phyloP scores from a whole-genome alignment of 92 coral and sea anemone genomes.

The Virgularia gustaviana region DNA sequence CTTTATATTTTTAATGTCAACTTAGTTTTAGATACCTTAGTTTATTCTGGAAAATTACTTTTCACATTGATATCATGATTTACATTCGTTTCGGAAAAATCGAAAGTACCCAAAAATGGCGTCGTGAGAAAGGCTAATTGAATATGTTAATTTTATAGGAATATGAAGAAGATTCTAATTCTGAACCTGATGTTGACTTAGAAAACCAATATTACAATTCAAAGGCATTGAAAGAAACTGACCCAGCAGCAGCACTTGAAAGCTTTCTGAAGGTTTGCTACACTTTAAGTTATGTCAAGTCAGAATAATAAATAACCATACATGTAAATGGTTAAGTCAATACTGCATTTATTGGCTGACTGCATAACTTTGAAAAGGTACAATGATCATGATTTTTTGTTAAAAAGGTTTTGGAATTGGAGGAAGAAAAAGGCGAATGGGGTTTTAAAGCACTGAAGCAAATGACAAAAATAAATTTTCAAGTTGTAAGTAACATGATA shows the following conservation, averaged over 20 bases:
- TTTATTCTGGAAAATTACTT: no score
- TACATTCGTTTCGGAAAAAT: no score
- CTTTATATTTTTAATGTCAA: no score
- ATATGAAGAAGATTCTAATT: constrained; percentile 93
- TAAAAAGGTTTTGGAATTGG: constrained; percentile 76
- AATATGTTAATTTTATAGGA: constrained; percentile 40
- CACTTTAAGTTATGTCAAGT: no score
- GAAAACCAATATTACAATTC: constrained; percentile 98
- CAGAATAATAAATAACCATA: neutral
- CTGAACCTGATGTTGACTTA: constrained; percentile 97
- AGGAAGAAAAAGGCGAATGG: constrained; percentile 96
- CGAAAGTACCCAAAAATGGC: no score
- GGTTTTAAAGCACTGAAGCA: constrained; percentile 97
- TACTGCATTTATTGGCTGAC: neutral
- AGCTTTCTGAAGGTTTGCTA: constrained; percentile 85
- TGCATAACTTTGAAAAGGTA: no score
- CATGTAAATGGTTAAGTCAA: neutral
- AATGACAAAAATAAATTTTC: constrained; percentile 94
- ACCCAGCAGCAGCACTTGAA: constrained; percentile 78
- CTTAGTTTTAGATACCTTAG: no score
- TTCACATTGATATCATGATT: no score
- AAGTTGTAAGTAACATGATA: constrained; percentile 49
- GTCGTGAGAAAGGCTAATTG: no score
- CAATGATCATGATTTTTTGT: neutral
- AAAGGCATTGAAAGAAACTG: constrained; percentile 94